phyloP scores from a whole-genome alignment of 2,888 invertebrate species.

The Trichogramma evanescens region DNA sequence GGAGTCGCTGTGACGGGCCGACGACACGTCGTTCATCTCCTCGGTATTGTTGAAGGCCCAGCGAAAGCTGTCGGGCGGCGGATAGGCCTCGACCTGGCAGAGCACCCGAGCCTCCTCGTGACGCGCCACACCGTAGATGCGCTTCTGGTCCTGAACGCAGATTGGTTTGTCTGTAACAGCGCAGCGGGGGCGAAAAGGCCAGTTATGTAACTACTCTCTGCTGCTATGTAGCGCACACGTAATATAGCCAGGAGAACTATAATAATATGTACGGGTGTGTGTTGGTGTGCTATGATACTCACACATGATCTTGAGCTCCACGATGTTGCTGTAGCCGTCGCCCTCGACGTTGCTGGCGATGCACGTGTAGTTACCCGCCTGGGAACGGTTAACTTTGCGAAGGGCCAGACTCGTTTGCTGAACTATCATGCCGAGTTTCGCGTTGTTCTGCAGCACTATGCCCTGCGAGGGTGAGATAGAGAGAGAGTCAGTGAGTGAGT shows the following conservation, averaged over 20 bases:
- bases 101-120: slow-evolving; percentile 72
- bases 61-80: slow-evolving; percentile 73
- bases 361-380: slow-evolving; percentile 82
- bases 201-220: too few relatives aligned
- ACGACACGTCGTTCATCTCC: slow-evolving; percentile 69
- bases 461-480: slow-evolving; percentile 53
- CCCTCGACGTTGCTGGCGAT: slow-evolving; percentile 88
- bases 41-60: slow-evolving; percentile 88
- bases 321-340: slow-evolving; percentile 74
- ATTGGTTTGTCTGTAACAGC: slow-evolving; percentile 71
- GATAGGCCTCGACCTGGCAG: slow-evolving; percentile 81
- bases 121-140: slow-evolving; percentile 76
- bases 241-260: not conserved
- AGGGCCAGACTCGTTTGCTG: slow-evolving; percentile 76
- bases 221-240: too few relatives aligned
- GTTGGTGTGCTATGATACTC: slow-evolving; percentile 51
- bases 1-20: slow-evolving; percentile 58
- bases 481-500: not conserved
- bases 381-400: slow-evolving; percentile 70
- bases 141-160: slow-evolving; percentile 67
- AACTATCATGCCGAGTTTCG: slow-evolving; percentile 79
- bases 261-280: not conserved
- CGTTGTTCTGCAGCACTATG: slow-evolving; percentile 77
- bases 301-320: slow-evolving; percentile 85
- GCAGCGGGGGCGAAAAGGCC: too few relatives aligned